Evolutionary conservation across 1,140 invertebrate species (phyloP), one percentile per base, ranked within the genome.

Genomic region (Atta colombica): DNA sequence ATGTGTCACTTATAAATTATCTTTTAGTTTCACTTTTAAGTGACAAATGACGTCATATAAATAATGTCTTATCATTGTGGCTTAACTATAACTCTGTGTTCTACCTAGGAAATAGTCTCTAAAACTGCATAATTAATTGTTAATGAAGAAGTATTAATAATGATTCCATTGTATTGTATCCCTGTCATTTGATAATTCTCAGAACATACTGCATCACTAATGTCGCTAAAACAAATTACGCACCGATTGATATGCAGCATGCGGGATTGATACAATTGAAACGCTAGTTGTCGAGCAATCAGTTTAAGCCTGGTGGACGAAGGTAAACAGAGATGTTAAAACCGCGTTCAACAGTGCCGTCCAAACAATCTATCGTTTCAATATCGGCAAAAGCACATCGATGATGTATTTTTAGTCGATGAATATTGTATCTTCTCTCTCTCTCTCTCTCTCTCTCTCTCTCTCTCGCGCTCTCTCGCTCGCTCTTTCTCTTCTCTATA

Each of bases 401-500:
- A 18, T 71, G 69, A 84, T 84, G 68, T 84, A 84, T 84, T 84
- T 84, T 84, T 75, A 75, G 55, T 84, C 69, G 55, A 61, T 63
- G 69, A 84, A 84, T 84, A 75, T 84, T 74, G 66, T 58, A 81
- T 6, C 35, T n/a, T 7, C n/a, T 10, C 68, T 16, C 8, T 2
- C 35, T 21, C 49, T 16, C 31, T 58, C 25, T 4, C 25, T 25
- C 25, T 7, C n/a, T 10, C 68, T 16, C 7, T 0, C 31, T 21
- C 49, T 3, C 60, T 60, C n/a, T 31, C 69, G 10, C 35, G 6
- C 14, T n/a, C 31, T 60, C 18, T 16, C 39, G 12, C n/a, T 31
- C 28, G 25, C 25, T n/a, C 61, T 65, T 12, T 45, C 10, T 45
- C 25, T 39, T 16, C 31, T 58, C 25, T 4, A 7, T 35, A 0